phyloP scores from a whole-genome alignment of 2,888 invertebrate species.

The Lepetodrilus schrolli region DNA sequence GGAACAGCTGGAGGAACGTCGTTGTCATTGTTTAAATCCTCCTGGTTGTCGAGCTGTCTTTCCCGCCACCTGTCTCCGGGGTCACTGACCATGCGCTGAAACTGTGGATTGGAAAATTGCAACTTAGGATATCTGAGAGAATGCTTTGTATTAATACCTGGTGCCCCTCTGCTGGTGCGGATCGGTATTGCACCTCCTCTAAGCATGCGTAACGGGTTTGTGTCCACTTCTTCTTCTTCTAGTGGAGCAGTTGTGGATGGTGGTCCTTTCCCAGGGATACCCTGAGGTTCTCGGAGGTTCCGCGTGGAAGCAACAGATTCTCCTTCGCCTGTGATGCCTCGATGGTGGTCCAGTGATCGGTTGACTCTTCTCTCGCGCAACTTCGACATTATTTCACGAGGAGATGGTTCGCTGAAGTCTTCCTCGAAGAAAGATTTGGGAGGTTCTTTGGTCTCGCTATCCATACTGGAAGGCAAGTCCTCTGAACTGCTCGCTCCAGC shows the following conservation, averaged over 20 bases:
- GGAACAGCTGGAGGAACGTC: constrained; percentile 51
- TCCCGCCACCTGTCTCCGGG: neutral
- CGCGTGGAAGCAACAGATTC: constrained; percentile 43
- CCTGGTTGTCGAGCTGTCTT: neutral
- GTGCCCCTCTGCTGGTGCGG: constrained; percentile 56
- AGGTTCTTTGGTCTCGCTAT: constrained; percentile 27
- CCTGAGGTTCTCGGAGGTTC: constrained; percentile 68
- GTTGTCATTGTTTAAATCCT: neutral
- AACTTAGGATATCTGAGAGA: constrained; percentile 50
- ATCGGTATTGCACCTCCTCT: constrained; percentile 72
- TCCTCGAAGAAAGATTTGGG: constrained; percentile 55
- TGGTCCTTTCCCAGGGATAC: constrained; percentile 62
- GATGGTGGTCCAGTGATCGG: constrained; percentile 67
- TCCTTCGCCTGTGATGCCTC: constrained; percentile 49
- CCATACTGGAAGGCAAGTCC: constrained; percentile 15
- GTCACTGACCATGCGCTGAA: constrained; percentile 19
- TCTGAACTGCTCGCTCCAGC: neutral
- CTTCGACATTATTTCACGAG: constrained; percentile 69
- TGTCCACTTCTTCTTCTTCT: constrained; percentile 75
- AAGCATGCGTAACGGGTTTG: constrained; percentile 82
- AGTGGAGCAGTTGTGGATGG: constrained; percentile 59
- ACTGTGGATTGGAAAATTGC: constrained; percentile 41
- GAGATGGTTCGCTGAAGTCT: constrained; percentile 66
- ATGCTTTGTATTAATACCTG: constrained; percentile 59
- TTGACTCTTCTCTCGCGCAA: constrained; percentile 66